Percentiles rank a stretch among this genome's conserved stretches.
These are phyloP conservation scores for Cataglyphis altisquamis DNA, from an alignment of 2,888 invertebrate species.

Conservation along the genomic window DNA sequence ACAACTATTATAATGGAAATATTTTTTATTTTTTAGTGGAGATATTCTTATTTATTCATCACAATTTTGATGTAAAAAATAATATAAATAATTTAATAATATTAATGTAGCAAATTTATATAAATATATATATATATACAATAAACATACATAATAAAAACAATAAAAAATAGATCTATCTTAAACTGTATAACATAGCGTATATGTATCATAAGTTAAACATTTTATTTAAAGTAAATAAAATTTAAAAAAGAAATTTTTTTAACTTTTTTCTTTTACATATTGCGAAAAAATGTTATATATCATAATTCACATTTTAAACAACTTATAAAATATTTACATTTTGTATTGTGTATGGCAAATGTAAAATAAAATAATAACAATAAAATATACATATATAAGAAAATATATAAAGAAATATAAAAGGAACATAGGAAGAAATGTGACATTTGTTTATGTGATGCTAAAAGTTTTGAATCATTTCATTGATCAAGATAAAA, in stretches of 20 bases:
- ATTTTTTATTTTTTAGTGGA: too few species aligned
- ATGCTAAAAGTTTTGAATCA: background rate
- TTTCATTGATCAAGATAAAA: background rate
- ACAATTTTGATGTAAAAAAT: background rate
- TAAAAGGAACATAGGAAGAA: background rate
- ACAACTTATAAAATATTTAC: background rate
- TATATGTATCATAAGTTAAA: too few species aligned
- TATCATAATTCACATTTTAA: background rate
- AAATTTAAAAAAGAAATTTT: too few species aligned
- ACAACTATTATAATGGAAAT: too few species aligned
- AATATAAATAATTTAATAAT: background rate
- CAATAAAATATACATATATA: too few species aligned
- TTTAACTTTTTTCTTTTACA: background rate
- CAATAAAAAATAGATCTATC: too few species aligned
- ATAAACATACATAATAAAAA: too few species aligned
- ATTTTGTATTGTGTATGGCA: background rate
- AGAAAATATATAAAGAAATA: too few species aligned
- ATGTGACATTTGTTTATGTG: background rate
- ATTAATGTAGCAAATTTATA: background rate
- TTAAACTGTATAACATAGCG: too few species aligned
- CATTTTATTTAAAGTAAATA: too few species aligned
- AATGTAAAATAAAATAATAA: too few species aligned
- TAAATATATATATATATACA: too few species aligned
- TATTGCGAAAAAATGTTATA: background rate
- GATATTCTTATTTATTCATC: background rate